Evolutionary conservation across 2,113 vertebrate genomes (phyloP), one percentile per base, ranked within the genome.

Genomic region (Sakesphorus luctuosus): DNA sequence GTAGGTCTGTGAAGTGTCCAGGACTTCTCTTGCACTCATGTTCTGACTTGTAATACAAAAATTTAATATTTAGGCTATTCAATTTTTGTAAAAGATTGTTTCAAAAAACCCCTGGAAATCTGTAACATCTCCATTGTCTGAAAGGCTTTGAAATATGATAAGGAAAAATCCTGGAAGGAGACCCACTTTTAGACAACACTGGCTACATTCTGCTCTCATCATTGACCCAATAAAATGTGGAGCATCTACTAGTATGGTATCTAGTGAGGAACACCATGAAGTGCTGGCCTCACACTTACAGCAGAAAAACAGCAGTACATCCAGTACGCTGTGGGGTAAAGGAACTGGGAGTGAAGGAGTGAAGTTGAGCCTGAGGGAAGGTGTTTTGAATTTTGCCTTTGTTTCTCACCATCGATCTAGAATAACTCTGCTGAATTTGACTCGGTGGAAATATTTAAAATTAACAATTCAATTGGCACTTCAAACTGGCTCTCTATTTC

Each of bases 271-370:
- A 10, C 46, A 43, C 18, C 2, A 3, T 29, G 40, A 76, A 61
- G 31, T 4, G 0, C 33, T 63, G n/a, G 12, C 9, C 56, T 85
- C 23, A 18, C 2, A 17, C 25, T 28, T 19, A 2, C 2, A 49
- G 36, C 38, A 62, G 18, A 63, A 43, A 46, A 89, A 31, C 7
- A 61, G 28, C 40, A 52, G 7, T 8, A 13, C 4, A 2, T 3
- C 0, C 28, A 76, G 20, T 1, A 6, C 23, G 11, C 25, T n/a
- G 7, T 5, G 9, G 16, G 9, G 2, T 24, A 10, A 15, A 53
- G 19, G 47, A 76, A 15, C 29, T 56, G 52, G 31, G 29, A 52
- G 26, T 21, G n/a, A 58, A 81, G 25, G n/a, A 58, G 4, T 56
- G 20, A 52, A 75, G 62, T 18, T 61, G 33, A 52, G 10, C 23